Conservation (phyloP, 2,113 vertebrate species). For the Tinamus guttatus region DNA sequence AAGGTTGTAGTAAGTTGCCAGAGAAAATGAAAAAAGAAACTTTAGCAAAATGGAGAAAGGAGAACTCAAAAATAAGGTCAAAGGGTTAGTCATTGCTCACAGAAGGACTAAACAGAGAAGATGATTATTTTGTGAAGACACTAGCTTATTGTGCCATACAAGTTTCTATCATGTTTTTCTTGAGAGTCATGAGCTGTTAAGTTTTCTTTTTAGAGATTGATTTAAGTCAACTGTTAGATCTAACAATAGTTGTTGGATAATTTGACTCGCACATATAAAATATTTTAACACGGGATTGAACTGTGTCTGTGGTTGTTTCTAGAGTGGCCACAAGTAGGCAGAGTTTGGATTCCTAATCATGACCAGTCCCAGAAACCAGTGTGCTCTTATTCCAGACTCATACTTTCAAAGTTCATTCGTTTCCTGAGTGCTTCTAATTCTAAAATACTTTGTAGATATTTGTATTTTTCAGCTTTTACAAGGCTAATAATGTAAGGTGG, state of each 20-base stretch:
- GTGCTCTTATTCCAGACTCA: neutral
- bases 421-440: neutral
- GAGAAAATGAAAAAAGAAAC: conserved; percentile 32
- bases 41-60: neutral
- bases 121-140: neutral
- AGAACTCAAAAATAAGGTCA: neutral
- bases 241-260: neutral
- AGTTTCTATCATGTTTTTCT: neutral
- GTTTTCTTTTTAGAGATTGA: neutral
- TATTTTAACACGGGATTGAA: neutral
- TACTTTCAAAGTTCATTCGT: neutral
- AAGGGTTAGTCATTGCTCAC: neutral
- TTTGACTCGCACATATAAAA: neutral
- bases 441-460: neutral
- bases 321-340: neutral
- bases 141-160: neutral
- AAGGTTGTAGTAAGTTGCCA: neutral
- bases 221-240: neutral
- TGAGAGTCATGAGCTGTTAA: neutral
- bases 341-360: neutral
- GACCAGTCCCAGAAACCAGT: neutral
- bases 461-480: neutral
- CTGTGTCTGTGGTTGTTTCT: neutral
- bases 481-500: neutral
- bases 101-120: neutral